Evolutionary conservation across 2,888 invertebrate species (phyloP).

Genomic region (Gnatocerus cornutus): DNA sequence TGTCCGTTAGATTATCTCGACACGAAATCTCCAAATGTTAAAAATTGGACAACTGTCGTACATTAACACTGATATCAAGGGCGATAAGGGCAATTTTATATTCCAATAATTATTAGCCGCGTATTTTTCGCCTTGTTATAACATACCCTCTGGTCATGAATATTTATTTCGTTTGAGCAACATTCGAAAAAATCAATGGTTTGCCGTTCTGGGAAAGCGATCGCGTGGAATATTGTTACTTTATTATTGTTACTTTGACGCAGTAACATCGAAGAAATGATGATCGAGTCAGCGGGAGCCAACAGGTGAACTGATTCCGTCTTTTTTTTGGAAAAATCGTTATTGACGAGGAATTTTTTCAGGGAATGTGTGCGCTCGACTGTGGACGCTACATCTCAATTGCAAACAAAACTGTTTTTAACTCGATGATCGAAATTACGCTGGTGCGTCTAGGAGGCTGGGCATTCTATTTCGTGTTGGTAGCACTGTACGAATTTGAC

Average conservation of each 20-base stretch:
- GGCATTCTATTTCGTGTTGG: too few relatives aligned
- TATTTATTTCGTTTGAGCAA: conserved; percentile 42
- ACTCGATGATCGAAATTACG: too few relatives aligned
- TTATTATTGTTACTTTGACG: conserved; percentile 31
- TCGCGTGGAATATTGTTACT: conserved; percentile 48
- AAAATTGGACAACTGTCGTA: conserved; percentile 66
- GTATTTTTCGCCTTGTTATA: conserved; percentile 59
- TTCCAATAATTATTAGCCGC: conserved; percentile 61
- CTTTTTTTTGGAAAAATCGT: neutral
- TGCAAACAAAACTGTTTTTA: too few relatives aligned
- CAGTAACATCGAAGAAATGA: conserved; percentile 16
- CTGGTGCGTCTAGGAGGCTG: too few relatives aligned
- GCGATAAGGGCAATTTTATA: conserved; percentile 61
- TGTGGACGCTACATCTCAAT: too few relatives aligned
- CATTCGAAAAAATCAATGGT: conserved; percentile 46
- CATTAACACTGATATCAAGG: conserved; percentile 64
- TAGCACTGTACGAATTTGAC: too few relatives aligned
- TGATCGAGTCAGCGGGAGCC: neutral
- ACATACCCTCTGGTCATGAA: conserved; percentile 38
- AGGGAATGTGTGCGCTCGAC: too few relatives aligned
- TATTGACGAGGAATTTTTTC: too few relatives aligned
- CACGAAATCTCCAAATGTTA: conserved; percentile 66
- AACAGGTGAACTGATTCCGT: neutral
- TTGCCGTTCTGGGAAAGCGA: conserved; percentile 42
- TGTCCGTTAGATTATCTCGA: conserved; percentile 65